A percentile compares a stretch with the other conserved stretches of the same genome.
These are phyloP conservation scores for Notothenia rossii DNA, from an alignment of 2,113 vertebrate species.

Conservation along the genomic window DNA sequence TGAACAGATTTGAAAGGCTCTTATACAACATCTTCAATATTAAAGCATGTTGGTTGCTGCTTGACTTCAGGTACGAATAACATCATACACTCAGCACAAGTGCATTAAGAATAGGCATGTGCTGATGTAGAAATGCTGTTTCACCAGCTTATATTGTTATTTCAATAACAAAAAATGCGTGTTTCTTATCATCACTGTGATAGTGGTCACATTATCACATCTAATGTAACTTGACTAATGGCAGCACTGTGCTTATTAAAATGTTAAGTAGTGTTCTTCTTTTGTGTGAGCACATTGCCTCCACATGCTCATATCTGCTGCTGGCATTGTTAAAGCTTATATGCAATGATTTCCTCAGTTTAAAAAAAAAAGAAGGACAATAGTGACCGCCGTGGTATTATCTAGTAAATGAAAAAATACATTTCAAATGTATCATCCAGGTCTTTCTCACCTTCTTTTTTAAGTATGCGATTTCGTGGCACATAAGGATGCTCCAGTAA, in stretches of 20 bases:
- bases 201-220: not conserved
- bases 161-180: not conserved
- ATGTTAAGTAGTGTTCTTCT: not conserved
- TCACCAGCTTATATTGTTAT: not conserved
- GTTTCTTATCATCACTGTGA: not conserved
- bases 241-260: not conserved
- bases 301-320: not conserved
- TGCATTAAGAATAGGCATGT: not conserved
- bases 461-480: not conserved
- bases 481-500: not conserved
- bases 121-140: not conserved
- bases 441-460: conserved; percentile 3
- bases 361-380: not conserved
- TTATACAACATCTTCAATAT: not conserved
- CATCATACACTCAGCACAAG: not conserved
- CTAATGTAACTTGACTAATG: not conserved
- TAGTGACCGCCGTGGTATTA: not conserved
- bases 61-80: not conserved
- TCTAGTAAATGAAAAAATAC: not conserved
- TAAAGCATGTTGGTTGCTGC: not conserved
- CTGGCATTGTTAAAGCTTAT: too few relatives aligned
- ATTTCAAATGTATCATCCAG: conserved; percentile 5
- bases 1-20: conserved; percentile 5
- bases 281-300: not conserved
- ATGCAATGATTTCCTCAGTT: too few relatives aligned